Percentiles rank a stretch among this genome's conserved stretches.
phyloP scores from a whole-genome alignment of 2,888 invertebrate genomes.

The Thymelicus acteon region DNA sequence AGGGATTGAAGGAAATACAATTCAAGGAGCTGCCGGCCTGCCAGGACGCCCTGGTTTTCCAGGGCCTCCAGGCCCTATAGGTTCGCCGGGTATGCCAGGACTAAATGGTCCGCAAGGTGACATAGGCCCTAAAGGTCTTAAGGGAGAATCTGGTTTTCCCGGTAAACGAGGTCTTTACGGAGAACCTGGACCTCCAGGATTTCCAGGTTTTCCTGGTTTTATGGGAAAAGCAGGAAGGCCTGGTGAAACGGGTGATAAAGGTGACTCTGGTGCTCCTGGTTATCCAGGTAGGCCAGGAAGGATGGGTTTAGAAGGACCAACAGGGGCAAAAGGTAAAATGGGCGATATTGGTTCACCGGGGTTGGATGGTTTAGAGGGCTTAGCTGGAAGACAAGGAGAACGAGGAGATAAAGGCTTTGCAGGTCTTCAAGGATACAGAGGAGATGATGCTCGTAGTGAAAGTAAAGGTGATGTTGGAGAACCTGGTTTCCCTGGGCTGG shows the following conservation, averaged over 20 bases:
- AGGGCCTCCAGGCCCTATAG: conserved; percentile 87
- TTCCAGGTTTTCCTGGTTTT: conserved; percentile 72
- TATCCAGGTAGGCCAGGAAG: conserved; percentile 91
- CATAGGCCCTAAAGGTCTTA: conserved; percentile 79
- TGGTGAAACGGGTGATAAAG: conserved; percentile 70
- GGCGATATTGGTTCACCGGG: conserved; percentile 83
- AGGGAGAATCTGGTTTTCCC: conserved; percentile 81
- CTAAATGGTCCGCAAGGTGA: conserved; percentile 65
- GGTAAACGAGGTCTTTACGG: conserved; percentile 73
- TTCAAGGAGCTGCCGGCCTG: conserved; percentile 88
- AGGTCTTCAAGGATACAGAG: conserved; percentile 84
- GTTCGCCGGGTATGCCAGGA: conserved; percentile 77
- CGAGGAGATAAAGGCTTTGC: conserved; percentile 80
- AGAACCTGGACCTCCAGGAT: conserved; percentile 66
- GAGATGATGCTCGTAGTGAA: conserved; percentile 86
- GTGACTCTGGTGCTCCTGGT: conserved; percentile 77
- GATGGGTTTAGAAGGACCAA: conserved; percentile 76
- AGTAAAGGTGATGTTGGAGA: conserved; percentile 86
- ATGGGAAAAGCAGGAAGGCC: conserved; percentile 60
- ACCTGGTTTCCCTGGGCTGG: conserved; percentile 71
- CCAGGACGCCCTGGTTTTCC: conserved; percentile 90
- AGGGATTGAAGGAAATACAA: conserved; percentile 63
- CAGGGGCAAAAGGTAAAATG: conserved; percentile 63
- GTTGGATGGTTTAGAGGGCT: conserved; percentile 58
- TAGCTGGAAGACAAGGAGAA: conserved; percentile 70